Conservation (phyloP, 2,888 invertebrate species). For the Troilus luridus region DNA sequence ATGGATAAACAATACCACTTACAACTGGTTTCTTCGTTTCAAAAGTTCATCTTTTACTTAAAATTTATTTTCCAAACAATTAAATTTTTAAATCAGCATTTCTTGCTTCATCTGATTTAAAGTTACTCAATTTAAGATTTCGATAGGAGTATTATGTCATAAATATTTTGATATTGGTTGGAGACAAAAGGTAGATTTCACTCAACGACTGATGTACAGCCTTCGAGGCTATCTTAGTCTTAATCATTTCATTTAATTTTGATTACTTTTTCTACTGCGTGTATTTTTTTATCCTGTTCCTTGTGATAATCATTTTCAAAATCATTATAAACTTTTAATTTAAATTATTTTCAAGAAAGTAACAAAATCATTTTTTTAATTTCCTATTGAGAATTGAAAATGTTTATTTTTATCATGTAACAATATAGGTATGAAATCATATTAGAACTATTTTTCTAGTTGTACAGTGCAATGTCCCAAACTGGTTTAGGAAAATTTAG, state of each 20-base stretch:
- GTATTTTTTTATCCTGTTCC: neutral
- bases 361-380: neutral
- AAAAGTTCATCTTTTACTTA: no score
- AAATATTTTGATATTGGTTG: neutral
- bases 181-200: neutral
- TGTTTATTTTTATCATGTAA: neutral
- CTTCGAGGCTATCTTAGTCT: neutral
- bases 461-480: neutral
- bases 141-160: neutral
- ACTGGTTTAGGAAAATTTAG: neutral
- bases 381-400: neutral
- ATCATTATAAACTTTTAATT: neutral
- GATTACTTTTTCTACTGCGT: neutral
- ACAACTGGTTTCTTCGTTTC: neutral
- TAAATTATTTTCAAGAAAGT: neutral
- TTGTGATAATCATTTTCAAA: neutral
- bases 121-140: neutral
- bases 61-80: neutral
- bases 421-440: neutral
- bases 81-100: neutral
- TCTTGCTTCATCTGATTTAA: neutral
- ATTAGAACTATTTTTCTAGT: neutral
- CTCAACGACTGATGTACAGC: neutral
- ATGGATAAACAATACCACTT: neutral
- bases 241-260: neutral